phyloP scores from a whole-genome alignment of 2,888 invertebrate species.

The Magallana nippona region DNA sequence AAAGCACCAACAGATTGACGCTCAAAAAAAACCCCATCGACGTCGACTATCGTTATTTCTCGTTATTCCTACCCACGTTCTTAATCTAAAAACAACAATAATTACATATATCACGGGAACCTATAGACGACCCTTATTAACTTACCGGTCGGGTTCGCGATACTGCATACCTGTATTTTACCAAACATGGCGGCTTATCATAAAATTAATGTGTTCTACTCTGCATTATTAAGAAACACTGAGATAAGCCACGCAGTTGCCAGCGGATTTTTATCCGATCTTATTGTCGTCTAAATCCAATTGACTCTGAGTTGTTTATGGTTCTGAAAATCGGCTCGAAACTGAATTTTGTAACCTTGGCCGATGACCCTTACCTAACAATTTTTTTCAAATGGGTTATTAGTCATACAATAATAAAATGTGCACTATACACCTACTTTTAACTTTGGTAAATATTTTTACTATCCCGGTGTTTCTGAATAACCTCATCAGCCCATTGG shows the following conservation, averaged over 20 bases:
- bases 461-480: no score
- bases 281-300: neutral
- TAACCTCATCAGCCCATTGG: no score
- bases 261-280: neutral
- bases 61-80: constrained; percentile 21
- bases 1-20: neutral
- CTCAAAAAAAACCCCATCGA: neutral
- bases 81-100: constrained; percentile 33
- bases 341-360: neutral
- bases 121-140: neutral
- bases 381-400: neutral
- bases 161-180: constrained; percentile 29
- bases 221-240: constrained; percentile 16
- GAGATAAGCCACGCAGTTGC: constrained; percentile 27
- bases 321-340: neutral
- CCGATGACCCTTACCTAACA: constrained; percentile 6
- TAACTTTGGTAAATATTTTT: no score
- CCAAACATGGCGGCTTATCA: constrained; percentile 28
- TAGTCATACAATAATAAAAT: no score
- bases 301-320: constrained; percentile 4
- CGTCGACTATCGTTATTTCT: neutral
- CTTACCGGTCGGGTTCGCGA: constrained; percentile 30
- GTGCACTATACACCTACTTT: no score
- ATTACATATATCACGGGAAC: constrained; percentile 31
- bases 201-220: constrained; percentile 14